A percentile compares a stretch with the other conserved stretches of the same genome.
These are phyloP conservation scores for Falcunculus frontatus DNA, from an alignment of 2,113 vertebrate genomes.

Conservation along the genomic window DNA sequence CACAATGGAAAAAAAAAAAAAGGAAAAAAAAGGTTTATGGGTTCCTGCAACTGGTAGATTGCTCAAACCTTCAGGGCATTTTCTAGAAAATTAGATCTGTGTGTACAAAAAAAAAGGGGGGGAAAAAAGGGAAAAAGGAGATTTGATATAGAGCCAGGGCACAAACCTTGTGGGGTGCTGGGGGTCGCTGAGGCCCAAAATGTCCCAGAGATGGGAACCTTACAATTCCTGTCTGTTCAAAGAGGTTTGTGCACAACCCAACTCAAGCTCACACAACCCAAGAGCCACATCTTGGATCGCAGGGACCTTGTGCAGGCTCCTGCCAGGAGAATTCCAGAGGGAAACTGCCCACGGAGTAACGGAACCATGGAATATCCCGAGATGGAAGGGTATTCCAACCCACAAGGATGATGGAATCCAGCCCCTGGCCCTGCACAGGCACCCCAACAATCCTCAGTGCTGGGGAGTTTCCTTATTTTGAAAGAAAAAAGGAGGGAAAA, in stretches of 20 bases:
- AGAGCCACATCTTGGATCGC: rapidly evolving
- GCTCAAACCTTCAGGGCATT: constrained; percentile 31
- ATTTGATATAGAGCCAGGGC: neutral
- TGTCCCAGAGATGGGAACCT: rapidly evolving
- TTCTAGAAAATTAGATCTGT: constrained; percentile 8
- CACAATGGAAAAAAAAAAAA: constrained; percentile 57
- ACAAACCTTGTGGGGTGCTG: neutral
- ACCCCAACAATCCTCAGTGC: neutral
- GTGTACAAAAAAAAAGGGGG: neutral
- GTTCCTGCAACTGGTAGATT: constrained; percentile 59
- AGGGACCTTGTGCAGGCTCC: neutral
- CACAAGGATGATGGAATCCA: neutral
- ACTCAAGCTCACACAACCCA: neutral
- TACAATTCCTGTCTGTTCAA: rapidly evolving
- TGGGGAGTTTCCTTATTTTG: neutral
- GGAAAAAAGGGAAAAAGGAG: neutral
- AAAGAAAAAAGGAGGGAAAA: neutral
- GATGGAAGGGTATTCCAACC: neutral
- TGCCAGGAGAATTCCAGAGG: rapidly evolving
- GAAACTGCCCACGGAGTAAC: rapidly evolving
- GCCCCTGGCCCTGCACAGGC: neutral
- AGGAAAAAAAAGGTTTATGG: constrained; percentile 54
- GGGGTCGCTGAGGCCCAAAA: rapidly evolving
- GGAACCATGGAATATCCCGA: neutral
- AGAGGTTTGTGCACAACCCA: neutral